These are phyloP conservation scores for Drosophila busckii DNA, from an alignment of 1,140 invertebrate species.

Conservation along the genomic window DNA sequence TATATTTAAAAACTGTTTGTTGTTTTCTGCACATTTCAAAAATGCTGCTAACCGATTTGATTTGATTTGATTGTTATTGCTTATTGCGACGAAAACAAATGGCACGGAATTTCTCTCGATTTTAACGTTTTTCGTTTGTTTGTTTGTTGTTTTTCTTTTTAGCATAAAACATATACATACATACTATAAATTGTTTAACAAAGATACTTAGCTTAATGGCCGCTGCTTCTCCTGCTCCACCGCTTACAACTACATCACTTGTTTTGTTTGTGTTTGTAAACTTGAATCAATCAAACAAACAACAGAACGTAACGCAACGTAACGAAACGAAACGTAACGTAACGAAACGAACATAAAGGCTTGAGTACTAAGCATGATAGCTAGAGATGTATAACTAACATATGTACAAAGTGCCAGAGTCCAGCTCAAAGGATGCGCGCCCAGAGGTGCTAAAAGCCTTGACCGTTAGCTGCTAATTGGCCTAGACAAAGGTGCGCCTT, in stretches of 20 bases:
- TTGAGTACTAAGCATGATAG: slow-evolving; percentile 39
- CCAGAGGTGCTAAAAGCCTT: slow-evolving; percentile 72
- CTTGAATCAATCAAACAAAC: slow-evolving; percentile 44
- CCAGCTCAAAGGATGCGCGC: slow-evolving; percentile 60
- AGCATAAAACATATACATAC: slow-evolving; percentile 60
- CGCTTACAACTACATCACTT: slow-evolving; percentile 78
- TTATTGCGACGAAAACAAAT: slow-evolving; percentile 70
- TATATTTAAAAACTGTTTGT: no score
- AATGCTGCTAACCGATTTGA: slow-evolving; percentile 55
- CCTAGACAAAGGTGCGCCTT: slow-evolving; percentile 50
- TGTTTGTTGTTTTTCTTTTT: slow-evolving; percentile 19
- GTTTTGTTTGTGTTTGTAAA: slow-evolving; percentile 67
- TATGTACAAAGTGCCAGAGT: slow-evolving; percentile 24
- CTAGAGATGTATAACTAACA: slow-evolving; percentile 48
- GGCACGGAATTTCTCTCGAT: slow-evolving; percentile 68
- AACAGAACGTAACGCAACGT: slow-evolving; percentile 37
- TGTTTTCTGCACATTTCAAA: slow-evolving; percentile 55
- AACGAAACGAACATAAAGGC: slow-evolving; percentile 35
- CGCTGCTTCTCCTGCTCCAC: no score
- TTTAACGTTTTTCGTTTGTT: slow-evolving; percentile 19
- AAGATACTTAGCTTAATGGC: slow-evolving; percentile 36
- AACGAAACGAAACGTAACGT: slow-evolving; percentile 10
- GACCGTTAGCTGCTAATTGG: slow-evolving; percentile 56
- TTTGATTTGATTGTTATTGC: slow-evolving; percentile 72
- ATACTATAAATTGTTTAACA: no score